A percentile compares a stretch with the other conserved stretches of the same genome.
Conservation (phyloP, 2,888 invertebrate species). For the Meloe dianella region DNA sequence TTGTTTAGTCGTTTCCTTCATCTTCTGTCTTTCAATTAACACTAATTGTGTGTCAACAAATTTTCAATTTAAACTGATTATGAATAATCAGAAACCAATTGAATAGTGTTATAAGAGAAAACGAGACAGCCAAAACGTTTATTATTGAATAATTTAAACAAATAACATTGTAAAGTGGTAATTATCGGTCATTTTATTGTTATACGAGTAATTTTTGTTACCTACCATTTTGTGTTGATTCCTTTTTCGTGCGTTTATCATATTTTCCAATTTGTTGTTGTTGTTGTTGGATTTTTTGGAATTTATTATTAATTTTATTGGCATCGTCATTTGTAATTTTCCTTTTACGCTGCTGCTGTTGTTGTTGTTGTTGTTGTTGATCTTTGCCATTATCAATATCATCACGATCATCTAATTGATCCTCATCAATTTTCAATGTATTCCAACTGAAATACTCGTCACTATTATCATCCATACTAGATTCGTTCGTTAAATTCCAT, state of each 20-base stretch:
- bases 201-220: background rate
- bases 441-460: slow-evolving; percentile 58
- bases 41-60: background rate
- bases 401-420: slow-evolving; percentile 30
- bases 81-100: background rate
- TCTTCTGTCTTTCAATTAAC: background rate
- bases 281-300: background rate
- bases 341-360: background rate
- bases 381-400: background rate
- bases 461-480: slow-evolving; percentile 52
- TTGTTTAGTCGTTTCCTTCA: background rate
- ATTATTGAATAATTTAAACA: background rate
- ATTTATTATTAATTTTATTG: background rate
- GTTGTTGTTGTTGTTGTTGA: background rate
- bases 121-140: background rate
- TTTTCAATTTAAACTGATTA: slow-evolving; percentile 5
- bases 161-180: background rate
- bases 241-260: background rate
- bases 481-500: slow-evolving; percentile 52
- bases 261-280: background rate
- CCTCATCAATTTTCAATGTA: slow-evolving; percentile 53
- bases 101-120: background rate
- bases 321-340: background rate
- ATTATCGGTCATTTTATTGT: background rate
- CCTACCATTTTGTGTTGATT: background rate